Evolutionary conservation across 2,888 invertebrate genomes (phyloP), one percentile per base, ranked within the genome.

Genomic region (Dermolepida albohirtum): DNA sequence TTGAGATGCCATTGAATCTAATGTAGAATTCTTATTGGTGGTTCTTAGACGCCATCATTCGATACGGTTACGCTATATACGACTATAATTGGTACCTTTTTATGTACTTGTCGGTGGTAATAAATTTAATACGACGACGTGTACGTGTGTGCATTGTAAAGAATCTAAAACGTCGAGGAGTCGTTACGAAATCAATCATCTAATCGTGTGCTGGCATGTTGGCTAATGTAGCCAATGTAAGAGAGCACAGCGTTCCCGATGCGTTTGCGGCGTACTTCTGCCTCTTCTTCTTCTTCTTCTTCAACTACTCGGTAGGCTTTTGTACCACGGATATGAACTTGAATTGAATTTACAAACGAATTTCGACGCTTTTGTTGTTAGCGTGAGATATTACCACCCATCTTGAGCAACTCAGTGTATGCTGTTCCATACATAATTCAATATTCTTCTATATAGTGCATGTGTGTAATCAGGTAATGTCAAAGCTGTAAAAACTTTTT

Each of bases 21-120:
- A 74, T 72, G 70, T 71, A 68, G 69, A 72, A 68, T 70, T 73
- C 74, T 73, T 73, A 75, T 74, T 74, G 74, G 75, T 70, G 68
- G 72, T 71, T 72, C 72, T 67, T 68, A 68, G 71, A 71, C 73
- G 74, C 73, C 74, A 75, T 73, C 69, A 67, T 71, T 71, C 69
- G 66, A 49, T 47, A 69, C 64, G 66, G 66, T 69, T 64, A 47
- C 64, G 51, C n/a, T n/a, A n/a, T n/a, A n/a, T n/a, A n/a, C 65
- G 65, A 64, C 29, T 54, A 66, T 69, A 69, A 69, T 69, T 69
- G 69, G 66, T 66, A 67, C 64, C 63, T 69, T 49, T 69, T 68
- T 68, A 65, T 66, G 63, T 67, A 67, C 54, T 67, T 63, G 67
- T 67, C 67, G 64, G 52, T 49, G 52, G 68, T 68, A 63, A 68